These are phyloP conservation scores for Psephotus haematonotus DNA, from an alignment of 2,113 vertebrate species.

Conservation along the genomic window DNA sequence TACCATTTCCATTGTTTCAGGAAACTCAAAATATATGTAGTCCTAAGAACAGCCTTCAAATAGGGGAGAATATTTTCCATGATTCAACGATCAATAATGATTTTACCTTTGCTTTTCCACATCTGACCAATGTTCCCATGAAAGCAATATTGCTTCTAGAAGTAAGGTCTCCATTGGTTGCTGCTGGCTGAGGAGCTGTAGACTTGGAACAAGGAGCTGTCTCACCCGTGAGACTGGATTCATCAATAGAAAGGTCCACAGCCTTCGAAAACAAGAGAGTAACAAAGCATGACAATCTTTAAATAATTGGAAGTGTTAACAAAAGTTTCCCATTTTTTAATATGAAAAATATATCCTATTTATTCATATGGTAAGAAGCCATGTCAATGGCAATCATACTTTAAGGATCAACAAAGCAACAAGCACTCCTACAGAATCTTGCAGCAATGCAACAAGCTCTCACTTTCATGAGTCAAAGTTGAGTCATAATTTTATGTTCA, in stretches of 20 bases:
- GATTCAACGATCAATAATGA: background rate
- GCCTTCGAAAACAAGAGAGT: conserved; percentile 74
- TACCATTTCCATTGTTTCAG: background rate
- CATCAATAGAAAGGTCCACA: conserved; percentile 89
- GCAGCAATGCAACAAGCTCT: background rate
- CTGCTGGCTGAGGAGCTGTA: conserved; percentile 79
- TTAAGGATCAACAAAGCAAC: background rate
- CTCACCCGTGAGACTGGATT: conserved; percentile 96
- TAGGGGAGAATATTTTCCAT: background rate
- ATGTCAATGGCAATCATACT: background rate
- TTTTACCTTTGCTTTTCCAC: conserved; percentile 95
- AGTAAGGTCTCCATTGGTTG: conserved; percentile 87
- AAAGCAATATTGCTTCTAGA: conserved; percentile 96
- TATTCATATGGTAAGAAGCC: background rate
- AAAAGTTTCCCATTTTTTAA: background rate
- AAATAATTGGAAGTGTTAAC: background rate
- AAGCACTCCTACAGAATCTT: background rate
- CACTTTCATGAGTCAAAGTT: background rate
- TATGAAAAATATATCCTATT: background rate
- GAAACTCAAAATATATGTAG: background rate
- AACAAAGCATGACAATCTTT: background rate
- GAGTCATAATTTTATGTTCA: background rate
- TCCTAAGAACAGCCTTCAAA: background rate
- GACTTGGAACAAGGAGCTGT: conserved; percentile 90
- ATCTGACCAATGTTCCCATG: conserved; percentile 98